Conservation (phyloP, 2,113 vertebrate species). For the Bubalus kerabau region DNA sequence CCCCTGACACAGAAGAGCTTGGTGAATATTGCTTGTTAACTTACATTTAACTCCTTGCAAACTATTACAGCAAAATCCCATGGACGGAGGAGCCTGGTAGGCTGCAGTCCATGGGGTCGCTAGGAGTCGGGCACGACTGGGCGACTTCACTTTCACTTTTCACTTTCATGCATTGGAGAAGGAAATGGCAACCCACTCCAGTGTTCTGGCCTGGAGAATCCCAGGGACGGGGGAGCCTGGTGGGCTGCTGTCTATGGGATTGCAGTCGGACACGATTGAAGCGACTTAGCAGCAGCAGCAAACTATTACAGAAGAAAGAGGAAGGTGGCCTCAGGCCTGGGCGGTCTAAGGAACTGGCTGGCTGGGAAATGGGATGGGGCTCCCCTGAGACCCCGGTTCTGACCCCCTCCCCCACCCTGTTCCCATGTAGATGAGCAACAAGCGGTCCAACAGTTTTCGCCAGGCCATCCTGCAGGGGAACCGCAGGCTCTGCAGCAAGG, state of each 20-base stretch:
- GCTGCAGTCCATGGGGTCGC: no score
- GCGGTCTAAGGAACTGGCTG: background rate
- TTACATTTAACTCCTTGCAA: background rate
- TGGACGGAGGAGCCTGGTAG: no score
- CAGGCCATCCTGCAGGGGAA: slow-evolving; percentile 95
- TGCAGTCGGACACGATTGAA: no score
- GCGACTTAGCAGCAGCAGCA: no score
- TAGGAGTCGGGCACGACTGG: no score
- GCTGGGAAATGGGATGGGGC: background rate
- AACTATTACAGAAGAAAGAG: background rate
- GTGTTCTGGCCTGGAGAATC: no score
- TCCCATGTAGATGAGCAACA: slow-evolving; percentile 92
- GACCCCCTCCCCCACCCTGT: background rate
- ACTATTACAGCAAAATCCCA: background rate
- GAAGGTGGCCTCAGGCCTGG: background rate
- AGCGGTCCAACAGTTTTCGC: slow-evolving; percentile 96
- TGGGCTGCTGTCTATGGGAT: no score
- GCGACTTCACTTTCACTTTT: no score
- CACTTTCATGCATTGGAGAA: no score
- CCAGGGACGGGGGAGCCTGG: no score
- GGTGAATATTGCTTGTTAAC: background rate
- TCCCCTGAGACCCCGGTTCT: background rate
- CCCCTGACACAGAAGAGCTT: background rate
- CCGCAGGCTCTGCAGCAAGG: slow-evolving; percentile 90
- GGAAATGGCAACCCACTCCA: no score